Evolutionary conservation across 2,888 invertebrate species (phyloP).

Genomic region (Drosophila neoperkinsi): DNA sequence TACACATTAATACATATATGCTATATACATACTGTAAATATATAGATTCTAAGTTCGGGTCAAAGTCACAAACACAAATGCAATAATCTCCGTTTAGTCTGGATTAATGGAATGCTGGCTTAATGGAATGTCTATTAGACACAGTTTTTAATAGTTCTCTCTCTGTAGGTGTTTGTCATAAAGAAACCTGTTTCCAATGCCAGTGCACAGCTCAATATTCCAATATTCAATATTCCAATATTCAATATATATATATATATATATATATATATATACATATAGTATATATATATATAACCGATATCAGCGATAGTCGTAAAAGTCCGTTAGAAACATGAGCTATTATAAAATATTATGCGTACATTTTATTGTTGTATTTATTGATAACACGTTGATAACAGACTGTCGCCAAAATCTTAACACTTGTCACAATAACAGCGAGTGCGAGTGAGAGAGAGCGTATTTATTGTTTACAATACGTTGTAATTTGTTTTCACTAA

Average conservation of each 20-base stretch:
- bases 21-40: slow-evolving; percentile 15
- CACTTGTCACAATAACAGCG: slow-evolving; percentile 58
- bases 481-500: slow-evolving; percentile 2
- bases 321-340: slow-evolving; percentile 8
- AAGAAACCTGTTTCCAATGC: not conserved
- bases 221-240: no score
- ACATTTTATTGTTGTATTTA: slow-evolving; percentile 27
- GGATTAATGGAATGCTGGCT: slow-evolving; percentile 9
- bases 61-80: slow-evolving; percentile 42
- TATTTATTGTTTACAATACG: slow-evolving; percentile 5
- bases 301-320: slow-evolving; percentile 6
- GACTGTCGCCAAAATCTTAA: slow-evolving; percentile 18
- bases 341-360: slow-evolving; percentile 24
- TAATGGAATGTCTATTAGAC: not conserved
- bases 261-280: no score
- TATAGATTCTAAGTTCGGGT: slow-evolving; percentile 24
- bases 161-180: not conserved
- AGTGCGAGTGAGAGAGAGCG: slow-evolving; percentile 6
- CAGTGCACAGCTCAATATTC: not conserved
- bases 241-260: no score
- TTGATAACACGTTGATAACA: slow-evolving; percentile 48
- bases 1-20: slow-evolving; percentile 10
- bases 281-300: not conserved
- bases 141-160: not conserved
- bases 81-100: slow-evolving; percentile 6